Percentiles rank a stretch among this genome's conserved stretches.
These are phyloP conservation scores for Talpa occidentalis DNA, from an alignment of 2,113 vertebrate genomes.

Conservation along the genomic window DNA sequence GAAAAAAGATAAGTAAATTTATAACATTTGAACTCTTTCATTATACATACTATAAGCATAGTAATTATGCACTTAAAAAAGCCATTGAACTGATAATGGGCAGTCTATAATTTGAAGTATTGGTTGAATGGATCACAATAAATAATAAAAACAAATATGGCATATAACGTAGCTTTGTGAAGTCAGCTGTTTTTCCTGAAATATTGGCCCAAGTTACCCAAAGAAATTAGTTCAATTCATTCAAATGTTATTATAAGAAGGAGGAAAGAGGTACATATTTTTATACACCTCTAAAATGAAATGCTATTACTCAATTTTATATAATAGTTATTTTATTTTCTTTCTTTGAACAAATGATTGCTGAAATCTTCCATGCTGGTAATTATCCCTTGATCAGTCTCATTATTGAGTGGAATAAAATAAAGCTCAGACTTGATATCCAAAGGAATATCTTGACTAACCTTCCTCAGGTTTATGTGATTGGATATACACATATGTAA, in stretches of 20 bases:
- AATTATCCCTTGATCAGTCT: neutral
- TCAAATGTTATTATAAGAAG: neutral
- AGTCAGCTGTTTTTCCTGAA: neutral
- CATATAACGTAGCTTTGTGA: too few species aligned
- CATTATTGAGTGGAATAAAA: conserved; percentile 32
- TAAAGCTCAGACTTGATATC: conserved; percentile 4
- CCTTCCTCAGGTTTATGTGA: accelerated
- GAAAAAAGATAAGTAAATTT: neutral
- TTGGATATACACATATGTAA: accelerated
- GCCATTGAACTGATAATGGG: neutral
- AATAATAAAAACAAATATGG: too few species aligned
- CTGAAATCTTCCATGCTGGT: neutral
- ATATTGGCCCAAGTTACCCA: conserved; percentile 15
- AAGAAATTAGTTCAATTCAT: neutral
- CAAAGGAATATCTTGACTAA: conserved; percentile 20
- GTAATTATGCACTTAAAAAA: conserved; percentile 32
- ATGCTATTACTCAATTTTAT: neutral
- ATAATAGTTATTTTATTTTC: neutral
- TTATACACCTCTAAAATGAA: neutral
- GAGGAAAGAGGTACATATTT: neutral
- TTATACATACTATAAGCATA: neutral
- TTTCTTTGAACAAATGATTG: neutral
- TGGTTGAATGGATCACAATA: too few species aligned
- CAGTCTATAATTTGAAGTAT: neutral
- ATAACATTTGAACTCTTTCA: neutral